Evolutionary conservation across 2,797 vertebrate genomes (phyloP).

Genomic region (Sebastes hubbsi): DNA sequence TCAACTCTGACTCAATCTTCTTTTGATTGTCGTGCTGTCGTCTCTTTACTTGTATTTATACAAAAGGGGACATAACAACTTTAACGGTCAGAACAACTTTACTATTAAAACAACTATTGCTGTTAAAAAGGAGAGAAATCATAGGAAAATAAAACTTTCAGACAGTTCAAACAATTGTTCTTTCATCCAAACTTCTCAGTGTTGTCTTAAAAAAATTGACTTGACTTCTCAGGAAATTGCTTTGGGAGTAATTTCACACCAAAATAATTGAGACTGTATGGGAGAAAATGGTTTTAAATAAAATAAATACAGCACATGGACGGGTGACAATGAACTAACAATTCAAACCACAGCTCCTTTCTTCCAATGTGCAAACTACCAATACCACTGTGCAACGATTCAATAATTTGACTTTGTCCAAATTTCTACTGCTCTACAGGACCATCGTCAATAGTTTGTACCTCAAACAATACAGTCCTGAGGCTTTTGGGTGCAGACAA

Average conservation of each 20-base stretch:
- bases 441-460: no score
- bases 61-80: no score
- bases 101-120: neutral
- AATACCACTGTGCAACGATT: neutral
- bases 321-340: no score
- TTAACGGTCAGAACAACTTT: no score
- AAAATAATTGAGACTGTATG: neutral
- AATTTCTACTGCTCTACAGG: no score
- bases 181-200: neutral
- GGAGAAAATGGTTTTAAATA: neutral
- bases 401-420: neutral
- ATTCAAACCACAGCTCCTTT: neutral
- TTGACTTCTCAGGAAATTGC: neutral
- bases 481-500: no score
- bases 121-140: neutral
- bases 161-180: neutral
- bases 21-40: no score
- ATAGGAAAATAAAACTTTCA: neutral
- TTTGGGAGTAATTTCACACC: neutral
- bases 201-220: neutral
- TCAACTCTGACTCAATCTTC: no score
- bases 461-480: no score
- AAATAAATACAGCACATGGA: neutral
- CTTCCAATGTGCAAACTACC: neutral
- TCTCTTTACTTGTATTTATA: no score